Evolutionary conservation across 2,113 vertebrate genomes (phyloP), one percentile per base, ranked within the genome.

Genomic region (Oplegnathus fasciatus): DNA sequence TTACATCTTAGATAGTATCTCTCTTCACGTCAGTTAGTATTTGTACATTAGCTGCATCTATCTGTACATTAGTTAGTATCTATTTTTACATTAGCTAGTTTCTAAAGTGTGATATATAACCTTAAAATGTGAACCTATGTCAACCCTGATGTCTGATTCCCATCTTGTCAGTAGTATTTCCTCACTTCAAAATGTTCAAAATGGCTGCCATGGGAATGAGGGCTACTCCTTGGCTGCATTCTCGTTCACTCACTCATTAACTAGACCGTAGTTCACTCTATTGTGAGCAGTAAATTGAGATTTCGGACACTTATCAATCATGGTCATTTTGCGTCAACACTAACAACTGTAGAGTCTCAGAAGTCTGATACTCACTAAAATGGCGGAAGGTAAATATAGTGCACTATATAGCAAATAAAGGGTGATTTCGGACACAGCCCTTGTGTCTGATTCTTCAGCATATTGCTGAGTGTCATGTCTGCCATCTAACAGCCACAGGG

Each of bases 391-490:
- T 22, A 50, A 66, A 61, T 65, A 32, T 17, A 17, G 32, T 40
- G 37, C 69, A 64, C 14, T 66, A 28, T 37, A 28, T 2, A 0
- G 34, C 22, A 46, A 67, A 50, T 48, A 44, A 22, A 32, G 60
- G 7, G 13, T 66, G 32, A 75, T 72, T 71, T 60, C 1, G 3
- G 70, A 68, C 28, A 32, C 30, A 18, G 48, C 20, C 28, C 24
- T 40, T 58, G 18, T 26, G 58, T 57, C 44, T 62, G 44, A 13
- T 52, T 34, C 26, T 44, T 64, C 18, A 37, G 28, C 71, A 62
- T 52, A 8, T 48, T 61, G 6, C 67, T 10, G 57, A 75, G 74
- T 74, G 67, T 64, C 71, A 65, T 60, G 26, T 78, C 68, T 52
- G 22, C 50, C 79, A 52, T 75, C 30, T 26, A 28, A 76, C 30